Evolutionary conservation across 2,888 invertebrate genomes (phyloP), one percentile per base, ranked within the genome.

Genomic region (Caenorhabditis becei): DNA sequence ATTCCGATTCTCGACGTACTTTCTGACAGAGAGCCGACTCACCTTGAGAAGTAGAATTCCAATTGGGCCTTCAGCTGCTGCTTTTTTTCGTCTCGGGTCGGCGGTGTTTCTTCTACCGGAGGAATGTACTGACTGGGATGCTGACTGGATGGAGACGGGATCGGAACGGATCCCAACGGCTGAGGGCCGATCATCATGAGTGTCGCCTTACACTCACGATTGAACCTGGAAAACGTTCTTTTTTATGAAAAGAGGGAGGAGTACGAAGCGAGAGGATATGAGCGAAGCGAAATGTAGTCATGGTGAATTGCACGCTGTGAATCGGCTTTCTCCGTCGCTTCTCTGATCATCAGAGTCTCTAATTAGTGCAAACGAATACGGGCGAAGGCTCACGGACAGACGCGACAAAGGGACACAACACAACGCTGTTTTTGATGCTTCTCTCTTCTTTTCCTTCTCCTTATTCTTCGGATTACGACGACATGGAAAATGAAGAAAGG

Each of bases 1-100:
- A 16, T 23, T 4, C 32, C 32, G 10, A 7, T 4, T 4, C 32
- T 10, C 32, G 4, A 32, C 32, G 32, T 32, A 32, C 4, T 41
- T 3, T 11, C 41, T 24, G 4, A 2, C n/a, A 35, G 56, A 23
- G 49, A 4, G 5, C 32, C 10, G 5, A 32, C 53, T 56, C 91
- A 95, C 95, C 95, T 94, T 89, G 95, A 95, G 92, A 96, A 96
- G 92, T 95, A 96, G 92, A 95, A 95, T 92, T 96, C 95, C 90
- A 96, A 93, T 92, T 96, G 95, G 75, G 94, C 94, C 88, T 95
- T 94, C 90, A 96, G 93, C 94, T 94, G 93, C 91, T 94, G 94
- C 92, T 95, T 95, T 53, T 95, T 93, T 92, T 95, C 80, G 2
- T 67, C 59, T 26, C 62, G 56, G 8, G 32, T 72, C 20, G 35